A percentile compares a stretch with the other conserved stretches of the same genome.
These are phyloP conservation scores for Melanotaenia maccullochi DNA, from an alignment of 2,797 vertebrate genomes.

Conservation along the genomic window DNA sequence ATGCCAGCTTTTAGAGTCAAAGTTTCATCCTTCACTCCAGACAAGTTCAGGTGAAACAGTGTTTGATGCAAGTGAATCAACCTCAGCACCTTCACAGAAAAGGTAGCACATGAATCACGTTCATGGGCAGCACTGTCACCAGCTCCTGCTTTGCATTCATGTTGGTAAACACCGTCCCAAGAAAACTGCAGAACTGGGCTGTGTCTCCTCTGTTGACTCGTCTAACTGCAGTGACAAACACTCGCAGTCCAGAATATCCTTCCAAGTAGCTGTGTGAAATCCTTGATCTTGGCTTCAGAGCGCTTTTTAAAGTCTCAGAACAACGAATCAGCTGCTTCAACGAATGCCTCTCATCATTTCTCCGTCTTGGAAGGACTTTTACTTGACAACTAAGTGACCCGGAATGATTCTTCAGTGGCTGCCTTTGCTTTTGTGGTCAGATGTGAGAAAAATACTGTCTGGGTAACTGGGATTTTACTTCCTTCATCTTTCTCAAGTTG, in stretches of 20 bases:
- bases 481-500: too few relatives aligned
- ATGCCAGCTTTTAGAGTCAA: slow-evolving; percentile 17
- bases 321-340: too few relatives aligned
- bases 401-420: too few relatives aligned
- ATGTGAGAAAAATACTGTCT: too few relatives aligned
- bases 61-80: slow-evolving; percentile 29
- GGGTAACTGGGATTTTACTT: too few relatives aligned
- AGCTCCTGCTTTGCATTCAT: slow-evolving; percentile 26
- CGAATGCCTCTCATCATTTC: neutral
- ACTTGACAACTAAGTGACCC: too few relatives aligned
- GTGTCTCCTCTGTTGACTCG: slow-evolving; percentile 25
- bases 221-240: slow-evolving; percentile 31
- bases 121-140: slow-evolving; percentile 1
- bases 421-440: too few relatives aligned
- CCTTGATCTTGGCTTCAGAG: slow-evolving; percentile 11
- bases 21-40: slow-evolving; percentile 27
- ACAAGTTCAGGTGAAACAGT: slow-evolving; percentile 29
- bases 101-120: slow-evolving; percentile 27
- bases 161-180: slow-evolving; percentile 20
- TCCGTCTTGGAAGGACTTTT: neutral
- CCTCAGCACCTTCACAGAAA: slow-evolving; percentile 14
- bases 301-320: neutral
- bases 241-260: slow-evolving; percentile 2
- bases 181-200: slow-evolving; percentile 32
- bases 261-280: slow-evolving; percentile 29